Base-by-base conservation (phyloP, 2,113 vertebrate species). In the Cyphomyrus discorhynchus region DNA sequence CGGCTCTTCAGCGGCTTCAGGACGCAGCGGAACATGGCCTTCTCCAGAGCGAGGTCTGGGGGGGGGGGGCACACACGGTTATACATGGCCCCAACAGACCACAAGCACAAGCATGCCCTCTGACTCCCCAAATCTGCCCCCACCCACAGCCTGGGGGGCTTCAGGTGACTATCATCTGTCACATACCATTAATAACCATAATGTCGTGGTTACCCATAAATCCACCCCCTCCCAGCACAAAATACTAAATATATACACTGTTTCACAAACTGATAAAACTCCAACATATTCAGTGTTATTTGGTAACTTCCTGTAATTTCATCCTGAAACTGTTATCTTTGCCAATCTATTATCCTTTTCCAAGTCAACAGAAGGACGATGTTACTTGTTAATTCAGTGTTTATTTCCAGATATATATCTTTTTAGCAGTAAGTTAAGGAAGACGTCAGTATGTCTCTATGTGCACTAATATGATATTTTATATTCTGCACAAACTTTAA, bases 1-100 rank as follows among this genome's bases (percentile, higher is more conserved):
- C 94, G 89, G 27, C 92, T 91, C 86, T 94, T 93, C 21, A 97
- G 93, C 7, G 96, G 96, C 89, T 97, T 97, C 89, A 97, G 94
- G 46, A 95, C 92, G 0, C 93, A 95, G 70, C 94, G 95, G 45
- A 96, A 95, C 66, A 97, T 66, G 0, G 96, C 95, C 86, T 96
- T 96, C 92, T 97, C 96, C 92, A 97, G 90, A 1, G 94, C 89
- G 0, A 90, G 90, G 50, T 96, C 96, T 97, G 93, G 1, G 17
- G 0, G 83, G 21, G 21, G 82, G 35, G 45, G 35, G 53, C 49
- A 39, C n/a, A 50, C 66, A 80, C 27, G 49, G 62, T 77, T 45
- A 88, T 10, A n/a, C n/a, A 88, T n/a, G 42, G 21, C 39, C 87
- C 9, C 58, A 47, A 45, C 87, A 47, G 35, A 42, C 19, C 24